Percentiles rank a stretch among this genome's conserved stretches.
Conservation (phyloP, 2,797 vertebrate species). For the Acipenser transmontanus region DNA sequence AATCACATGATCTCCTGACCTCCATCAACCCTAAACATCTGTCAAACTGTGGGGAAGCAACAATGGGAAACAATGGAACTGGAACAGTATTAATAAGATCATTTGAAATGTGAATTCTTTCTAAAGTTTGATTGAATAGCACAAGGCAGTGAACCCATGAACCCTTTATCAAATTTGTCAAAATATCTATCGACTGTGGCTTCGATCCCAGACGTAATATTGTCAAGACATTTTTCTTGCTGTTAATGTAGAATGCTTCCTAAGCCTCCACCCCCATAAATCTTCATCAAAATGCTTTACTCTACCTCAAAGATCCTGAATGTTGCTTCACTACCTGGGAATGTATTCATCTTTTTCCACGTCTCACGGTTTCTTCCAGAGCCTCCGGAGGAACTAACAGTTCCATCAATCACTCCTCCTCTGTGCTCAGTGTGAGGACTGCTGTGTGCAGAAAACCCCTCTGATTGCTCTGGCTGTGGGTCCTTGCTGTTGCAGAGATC, state of each 20-base stretch:
- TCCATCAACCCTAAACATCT: no score
- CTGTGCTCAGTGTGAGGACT: constrained; percentile 11
- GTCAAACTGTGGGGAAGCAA: no score
- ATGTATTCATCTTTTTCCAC: constrained; percentile 32
- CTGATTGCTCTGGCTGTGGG: not conserved
- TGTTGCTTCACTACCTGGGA: constrained; percentile 67
- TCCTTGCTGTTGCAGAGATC: not conserved
- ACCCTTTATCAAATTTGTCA: no score
- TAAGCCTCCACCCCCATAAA: not conserved
- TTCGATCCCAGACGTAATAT: not conserved
- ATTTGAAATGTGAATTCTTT: no score
- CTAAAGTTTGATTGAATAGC: no score
- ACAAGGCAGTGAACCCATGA: no score
- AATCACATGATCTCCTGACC: no score
- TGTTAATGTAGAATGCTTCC: not conserved
- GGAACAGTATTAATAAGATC: no score
- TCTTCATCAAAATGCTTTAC: constrained; percentile 15
- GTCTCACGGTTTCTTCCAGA: constrained; percentile 23
- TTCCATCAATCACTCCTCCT: constrained; percentile 13
- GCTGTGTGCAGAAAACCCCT: not conserved
- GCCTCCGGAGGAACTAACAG: constrained; percentile 10
- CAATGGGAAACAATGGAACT: no score
- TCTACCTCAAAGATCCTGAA: constrained; percentile 82
- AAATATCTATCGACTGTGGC: no score
- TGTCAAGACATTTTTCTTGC: not conserved